A percentile compares a stretch with the other conserved stretches of the same genome.
Conservation (phyloP, 1,140 invertebrate genomes). For the Rhagoletis pomonella region DNA sequence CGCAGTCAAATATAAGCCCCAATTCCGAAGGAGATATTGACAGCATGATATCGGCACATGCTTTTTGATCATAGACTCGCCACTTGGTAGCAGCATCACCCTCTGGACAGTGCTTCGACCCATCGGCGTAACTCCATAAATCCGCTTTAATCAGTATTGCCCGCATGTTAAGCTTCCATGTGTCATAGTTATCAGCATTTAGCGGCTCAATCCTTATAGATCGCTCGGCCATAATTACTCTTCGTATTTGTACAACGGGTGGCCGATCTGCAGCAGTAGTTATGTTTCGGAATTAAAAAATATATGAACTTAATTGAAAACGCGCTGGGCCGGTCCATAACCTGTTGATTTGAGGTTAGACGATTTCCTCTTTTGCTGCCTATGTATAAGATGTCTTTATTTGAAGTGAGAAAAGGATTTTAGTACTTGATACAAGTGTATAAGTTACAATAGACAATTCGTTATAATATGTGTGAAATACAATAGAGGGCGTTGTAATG, state of each 20-base stretch:
- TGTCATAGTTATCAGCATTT: constrained; percentile 56
- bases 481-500: too few relatives aligned
- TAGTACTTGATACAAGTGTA: too few relatives aligned
- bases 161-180: constrained; percentile 57
- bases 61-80: background rate
- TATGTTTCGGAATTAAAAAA: too few relatives aligned
- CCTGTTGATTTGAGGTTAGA: too few relatives aligned
- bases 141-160: constrained; percentile 57
- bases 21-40: background rate
- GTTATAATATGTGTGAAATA: too few relatives aligned
- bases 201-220: constrained; percentile 34
- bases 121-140: constrained; percentile 57
- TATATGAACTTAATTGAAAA: too few relatives aligned
- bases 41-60: constrained; percentile 27
- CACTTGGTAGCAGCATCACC: constrained; percentile 34
- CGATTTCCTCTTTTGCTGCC: too few relatives aligned
- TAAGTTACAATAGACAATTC: too few relatives aligned
- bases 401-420: too few relatives aligned
- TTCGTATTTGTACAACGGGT: background rate
- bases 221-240: background rate
- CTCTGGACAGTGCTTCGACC: background rate
- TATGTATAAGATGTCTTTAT: too few relatives aligned
- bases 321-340: too few relatives aligned
- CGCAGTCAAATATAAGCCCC: background rate
- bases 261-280: background rate